A percentile compares a stretch with the other conserved stretches of the same genome.
These are phyloP conservation scores for Avahi laniger DNA, from an alignment of 2,797 vertebrate genomes.

Conservation along the genomic window DNA sequence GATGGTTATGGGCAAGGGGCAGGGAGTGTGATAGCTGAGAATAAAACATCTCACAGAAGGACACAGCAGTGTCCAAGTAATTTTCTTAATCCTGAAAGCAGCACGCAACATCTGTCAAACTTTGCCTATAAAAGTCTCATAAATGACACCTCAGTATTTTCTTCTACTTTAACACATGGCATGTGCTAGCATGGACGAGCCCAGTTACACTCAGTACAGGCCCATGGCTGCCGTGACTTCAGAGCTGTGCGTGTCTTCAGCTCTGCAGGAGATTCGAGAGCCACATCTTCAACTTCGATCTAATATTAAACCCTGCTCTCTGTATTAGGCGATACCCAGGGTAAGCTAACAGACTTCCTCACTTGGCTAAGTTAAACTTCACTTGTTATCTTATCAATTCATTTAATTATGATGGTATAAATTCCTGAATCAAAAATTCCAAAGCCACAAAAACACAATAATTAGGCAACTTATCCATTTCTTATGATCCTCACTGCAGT, in stretches of 20 bases:
- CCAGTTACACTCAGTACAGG: background rate
- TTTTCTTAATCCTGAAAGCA: conserved; percentile 40
- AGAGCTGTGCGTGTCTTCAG: background rate
- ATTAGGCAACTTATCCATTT: background rate
- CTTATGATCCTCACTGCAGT: background rate
- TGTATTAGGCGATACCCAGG: background rate
- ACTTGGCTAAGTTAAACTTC: background rate
- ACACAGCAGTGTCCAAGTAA: conserved; percentile 49
- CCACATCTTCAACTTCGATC: background rate
- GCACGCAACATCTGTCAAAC: background rate
- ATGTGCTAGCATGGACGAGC: background rate
- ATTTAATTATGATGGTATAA: background rate
- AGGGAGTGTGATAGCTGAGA: conserved; percentile 76
- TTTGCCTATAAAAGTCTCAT: background rate
- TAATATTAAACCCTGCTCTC: background rate
- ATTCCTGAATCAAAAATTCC: background rate
- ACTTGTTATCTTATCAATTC: background rate
- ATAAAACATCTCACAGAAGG: conserved; percentile 75
- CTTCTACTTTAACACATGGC: background rate
- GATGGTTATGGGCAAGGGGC: conserved; percentile 80
- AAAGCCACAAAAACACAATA: background rate
- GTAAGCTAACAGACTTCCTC: background rate
- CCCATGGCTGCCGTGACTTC: background rate
- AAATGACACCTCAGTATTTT: background rate
- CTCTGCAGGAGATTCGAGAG: background rate